Evolutionary conservation across 2,113 vertebrate genomes (phyloP).

Genomic region (Cololabis saira): DNA sequence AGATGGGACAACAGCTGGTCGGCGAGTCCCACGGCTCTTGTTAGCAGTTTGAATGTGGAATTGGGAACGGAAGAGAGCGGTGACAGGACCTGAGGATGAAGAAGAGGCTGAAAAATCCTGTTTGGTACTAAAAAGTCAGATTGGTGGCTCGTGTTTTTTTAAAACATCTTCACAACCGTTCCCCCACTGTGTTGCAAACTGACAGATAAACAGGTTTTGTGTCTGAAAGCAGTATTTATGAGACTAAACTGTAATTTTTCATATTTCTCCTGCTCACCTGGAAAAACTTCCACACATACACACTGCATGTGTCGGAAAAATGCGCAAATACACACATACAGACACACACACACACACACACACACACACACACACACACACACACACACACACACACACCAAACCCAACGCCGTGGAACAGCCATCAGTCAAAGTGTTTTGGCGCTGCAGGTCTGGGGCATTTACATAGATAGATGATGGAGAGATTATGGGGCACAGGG

Average conservation of each 20-base stretch:
- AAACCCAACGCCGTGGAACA: slow-evolving; percentile 63
- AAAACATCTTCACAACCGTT: no score
- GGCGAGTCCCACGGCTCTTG: no score
- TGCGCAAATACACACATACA: no score
- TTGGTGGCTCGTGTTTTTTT: no score
- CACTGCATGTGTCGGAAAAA: slow-evolving; percentile 26
- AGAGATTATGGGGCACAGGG: slow-evolving; percentile 78
- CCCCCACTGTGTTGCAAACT: no score
- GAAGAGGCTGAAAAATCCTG: no score
- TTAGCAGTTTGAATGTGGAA: no score
- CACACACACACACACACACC: slow-evolving; percentile 34
- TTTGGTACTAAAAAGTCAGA: no score
- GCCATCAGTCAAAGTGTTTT: slow-evolving; percentile 79
- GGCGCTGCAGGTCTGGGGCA: slow-evolving; percentile 72
- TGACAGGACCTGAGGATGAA: no score
- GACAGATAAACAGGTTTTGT: background rate
- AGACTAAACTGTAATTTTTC: slow-evolving; percentile 39
- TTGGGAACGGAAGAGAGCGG: no score
- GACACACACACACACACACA: no score
- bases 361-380: background rate
- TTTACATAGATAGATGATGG: slow-evolving; percentile 84
- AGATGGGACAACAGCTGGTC: no score
- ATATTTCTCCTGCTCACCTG: slow-evolving; percentile 29
- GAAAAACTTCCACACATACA: slow-evolving; percentile 30
- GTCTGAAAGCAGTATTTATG: background rate